Evolutionary conservation across 2,888 invertebrate species (phyloP), one percentile per base, ranked within the genome.

Genomic region (Onchidella celtica): DNA sequence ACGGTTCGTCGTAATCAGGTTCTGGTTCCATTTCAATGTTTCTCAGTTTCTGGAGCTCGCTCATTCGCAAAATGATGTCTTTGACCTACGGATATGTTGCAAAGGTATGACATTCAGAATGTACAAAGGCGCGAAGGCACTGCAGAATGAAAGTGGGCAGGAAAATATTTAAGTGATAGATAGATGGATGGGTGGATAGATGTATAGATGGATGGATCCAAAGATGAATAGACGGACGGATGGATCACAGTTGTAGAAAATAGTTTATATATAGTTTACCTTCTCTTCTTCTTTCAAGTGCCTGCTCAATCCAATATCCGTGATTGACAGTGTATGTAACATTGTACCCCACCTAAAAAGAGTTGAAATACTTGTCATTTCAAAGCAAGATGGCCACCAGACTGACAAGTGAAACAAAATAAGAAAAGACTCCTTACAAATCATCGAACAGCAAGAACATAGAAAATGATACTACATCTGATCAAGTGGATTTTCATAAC

Each of bases 241-340:
- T 55, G 11, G 55, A 55, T 55, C 55, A 17, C 9, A 55, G n/a
- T n/a, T n/a, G n/a, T n/a, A n/a, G n/a, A n/a, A n/a, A n/a, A n/a
- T n/a, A n/a, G n/a, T n/a, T n/a, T n/a, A n/a, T n/a, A n/a, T n/a
- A 66, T 14, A 34, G 34, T 36, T 34, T 36, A 79, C 79, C 77
- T 88, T 89, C 70, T 89, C 87, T 72, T 88, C 85, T 63, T 89
- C 89, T 0, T 87, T 88, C 65, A 87, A 87, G 24, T 82, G 85
- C 65, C 87, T 84, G 32, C 88, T 86, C 29, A 87, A 86, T 1
- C 87, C 87, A 0, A 99, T 94, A 92, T 98, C 97, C 6, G 99
- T 99, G 6, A 99, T 98, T 65, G 99, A 97, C 92, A 99, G 94
- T 91, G 99, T 98, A 93, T 99, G 99, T 1, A 99, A 97, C 83